Evolutionary conservation across 2,888 invertebrate genomes (phyloP).

Genomic region (Nipponacmea schrenckii): DNA sequence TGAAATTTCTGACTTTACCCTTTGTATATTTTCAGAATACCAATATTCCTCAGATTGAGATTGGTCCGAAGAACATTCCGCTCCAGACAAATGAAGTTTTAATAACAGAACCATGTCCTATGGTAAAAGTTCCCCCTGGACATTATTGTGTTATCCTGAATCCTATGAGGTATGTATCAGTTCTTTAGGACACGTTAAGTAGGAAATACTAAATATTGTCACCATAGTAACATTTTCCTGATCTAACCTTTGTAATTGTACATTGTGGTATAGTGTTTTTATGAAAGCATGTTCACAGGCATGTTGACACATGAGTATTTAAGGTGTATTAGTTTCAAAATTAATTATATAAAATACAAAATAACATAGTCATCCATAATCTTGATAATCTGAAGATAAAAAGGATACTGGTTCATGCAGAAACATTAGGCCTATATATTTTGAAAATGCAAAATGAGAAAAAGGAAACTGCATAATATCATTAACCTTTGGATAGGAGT

Average conservation of each 20-base stretch:
- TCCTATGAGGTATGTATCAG: conserved; percentile 50
- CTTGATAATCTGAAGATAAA: too few relatives aligned
- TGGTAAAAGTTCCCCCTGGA: conserved; percentile 56
- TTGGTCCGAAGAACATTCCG: conserved; percentile 51
- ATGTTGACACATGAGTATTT: too few relatives aligned
- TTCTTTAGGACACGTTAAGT: conserved; percentile 48
- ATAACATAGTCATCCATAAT: too few relatives aligned
- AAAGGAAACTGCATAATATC: too few relatives aligned
- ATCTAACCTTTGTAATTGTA: too few relatives aligned
- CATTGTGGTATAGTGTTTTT: too few relatives aligned
- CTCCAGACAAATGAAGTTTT: conserved; percentile 50
- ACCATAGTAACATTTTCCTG: too few relatives aligned
- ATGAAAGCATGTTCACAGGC: too few relatives aligned
- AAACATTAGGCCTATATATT: too few relatives aligned
- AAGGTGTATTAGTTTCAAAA: not conserved
- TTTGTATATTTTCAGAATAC: conserved; percentile 45
- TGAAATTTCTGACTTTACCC: not conserved
- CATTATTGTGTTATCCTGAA: conserved; percentile 51
- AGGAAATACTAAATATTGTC: conserved; percentile 25
- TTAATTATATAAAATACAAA: not conserved
- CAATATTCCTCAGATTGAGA: conserved; percentile 50
- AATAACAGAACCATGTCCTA: conserved; percentile 49
- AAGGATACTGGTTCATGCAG: too few relatives aligned
- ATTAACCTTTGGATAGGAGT: too few relatives aligned
- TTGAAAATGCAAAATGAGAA: too few relatives aligned